Evolutionary conservation across 2,797 vertebrate genomes (phyloP), one percentile per base, ranked within the genome.

Genomic region (Spizella passerina): DNA sequence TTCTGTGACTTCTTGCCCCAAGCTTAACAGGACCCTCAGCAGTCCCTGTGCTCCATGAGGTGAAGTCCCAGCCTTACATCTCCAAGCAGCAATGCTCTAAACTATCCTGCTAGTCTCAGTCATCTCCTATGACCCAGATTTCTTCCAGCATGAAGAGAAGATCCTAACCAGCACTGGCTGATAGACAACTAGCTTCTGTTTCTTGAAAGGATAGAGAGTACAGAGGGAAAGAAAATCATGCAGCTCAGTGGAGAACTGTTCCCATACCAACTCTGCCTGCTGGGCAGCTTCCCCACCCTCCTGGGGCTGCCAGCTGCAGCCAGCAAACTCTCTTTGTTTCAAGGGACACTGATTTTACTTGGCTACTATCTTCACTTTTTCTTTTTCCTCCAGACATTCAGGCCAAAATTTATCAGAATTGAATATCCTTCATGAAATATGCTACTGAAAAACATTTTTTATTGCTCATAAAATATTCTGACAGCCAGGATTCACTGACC

Each of bases 181-280:
- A 96, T 55, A 88, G 50, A 93, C 43, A 91, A 69, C 86, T 77
- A 86, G 44, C 81, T 92, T 91, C 87, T 93, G 80, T 61, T 96
- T 90, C 82, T 90, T 91, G 82, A 86, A 96, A 96, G 69, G 56
- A 78, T 2, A 81, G 44, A 84, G 38, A 70, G 21, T 52, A 78
- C 17, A 88, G 34, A 43, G 46, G 41, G 20, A 4, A 78, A 86
- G 73, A 41, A 82, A 38, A 70, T 78, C 56, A 82, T 17, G 12
- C 52, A 80, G 85, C 72, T 94, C 76, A 57, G 43, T 46, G 20
- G 64, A 82, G 82, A 92, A 84, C 41, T 0, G 4, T 39, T 79
- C 66, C 93, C 44, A 75, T 70, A 90, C 84, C 65, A 82, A 65
- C 52, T 61, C 86, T 86, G 30, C 89, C 80, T 81, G 65, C 83